These are phyloP conservation scores for Premnoplex brunnescens DNA, from an alignment of 2,797 vertebrate genomes.

Conservation along the genomic window DNA sequence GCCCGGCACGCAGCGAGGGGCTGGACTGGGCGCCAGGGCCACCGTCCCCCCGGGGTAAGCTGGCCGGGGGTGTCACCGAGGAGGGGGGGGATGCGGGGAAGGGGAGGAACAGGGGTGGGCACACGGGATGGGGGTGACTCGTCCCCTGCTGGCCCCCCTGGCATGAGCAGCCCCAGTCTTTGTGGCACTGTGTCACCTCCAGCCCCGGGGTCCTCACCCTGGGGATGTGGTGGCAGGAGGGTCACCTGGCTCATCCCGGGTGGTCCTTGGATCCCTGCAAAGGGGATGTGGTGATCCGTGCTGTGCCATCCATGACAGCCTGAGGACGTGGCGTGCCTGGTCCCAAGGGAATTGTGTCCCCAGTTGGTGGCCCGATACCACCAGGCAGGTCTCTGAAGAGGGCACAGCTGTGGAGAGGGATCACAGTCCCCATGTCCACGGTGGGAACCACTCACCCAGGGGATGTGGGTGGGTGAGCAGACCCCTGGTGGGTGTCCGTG, in stretches of 20 bases:
- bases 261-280: neutral
- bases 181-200: neutral
- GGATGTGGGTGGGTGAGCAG: neutral
- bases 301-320: no score
- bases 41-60: constrained; percentile 28
- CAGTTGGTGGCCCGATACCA: accelerated
- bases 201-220: neutral
- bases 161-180: neutral
- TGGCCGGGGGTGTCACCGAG: accelerated
- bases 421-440: accelerated
- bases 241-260: accelerated
- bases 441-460: accelerated
- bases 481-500: neutral
- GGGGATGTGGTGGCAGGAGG: neutral
- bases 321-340: neutral
- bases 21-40: constrained; percentile 81
- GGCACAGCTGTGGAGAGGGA: accelerated
- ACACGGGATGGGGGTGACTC: accelerated
- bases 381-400: neutral
- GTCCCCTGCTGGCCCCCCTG: neutral
- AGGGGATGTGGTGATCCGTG: neutral
- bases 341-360: neutral
- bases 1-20: constrained; percentile 86
- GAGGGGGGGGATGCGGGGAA: neutral
- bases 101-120: neutral